Percentiles rank a stretch among this genome's conserved stretches.
These are phyloP conservation scores for Tetheella fluctuosa DNA, from an alignment of 2,888 invertebrate genomes.

Conservation along the genomic window DNA sequence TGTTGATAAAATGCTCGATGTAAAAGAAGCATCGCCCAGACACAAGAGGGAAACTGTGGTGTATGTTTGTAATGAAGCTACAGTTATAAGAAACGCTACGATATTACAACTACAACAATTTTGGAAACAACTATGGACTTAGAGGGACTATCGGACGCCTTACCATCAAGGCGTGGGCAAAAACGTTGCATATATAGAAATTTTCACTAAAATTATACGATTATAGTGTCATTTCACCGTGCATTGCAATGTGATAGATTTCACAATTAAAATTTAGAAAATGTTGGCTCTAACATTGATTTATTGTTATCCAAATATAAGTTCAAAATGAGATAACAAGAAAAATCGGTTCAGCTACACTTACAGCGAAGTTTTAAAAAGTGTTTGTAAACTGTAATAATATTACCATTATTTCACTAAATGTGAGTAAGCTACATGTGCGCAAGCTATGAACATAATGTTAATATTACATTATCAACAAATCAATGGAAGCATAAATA, in stretches of 20 bases:
- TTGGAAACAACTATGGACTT: neutral
- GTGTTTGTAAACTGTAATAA: too few relatives aligned
- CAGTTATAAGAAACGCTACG: conserved; percentile 16
- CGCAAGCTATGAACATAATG: neutral
- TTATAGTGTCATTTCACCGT: neutral
- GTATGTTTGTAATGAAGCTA: conserved; percentile 14
- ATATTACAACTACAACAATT: neutral
- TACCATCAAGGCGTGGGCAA: too few relatives aligned
- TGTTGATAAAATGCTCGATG: conserved; percentile 14
- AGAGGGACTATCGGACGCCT: too few relatives aligned
- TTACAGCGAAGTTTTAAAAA: too few relatives aligned
- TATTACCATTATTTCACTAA: too few relatives aligned
- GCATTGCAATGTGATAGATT: neutral
- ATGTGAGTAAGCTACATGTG: neutral
- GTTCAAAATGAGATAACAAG: too few relatives aligned
- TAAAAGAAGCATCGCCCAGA: conserved; percentile 18
- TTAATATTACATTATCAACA: neutral
- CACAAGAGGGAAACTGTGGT: conserved; percentile 18
- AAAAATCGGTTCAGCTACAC: too few relatives aligned
- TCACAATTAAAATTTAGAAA: too few relatives aligned
- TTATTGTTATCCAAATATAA: too few relatives aligned
- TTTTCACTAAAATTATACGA: neutral
- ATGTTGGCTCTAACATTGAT: too few relatives aligned
- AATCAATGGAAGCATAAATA: conserved; percentile 11
- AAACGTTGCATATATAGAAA: too few relatives aligned